Conservation (phyloP, 2,113 vertebrate species). For the Rallus limicola region DNA sequence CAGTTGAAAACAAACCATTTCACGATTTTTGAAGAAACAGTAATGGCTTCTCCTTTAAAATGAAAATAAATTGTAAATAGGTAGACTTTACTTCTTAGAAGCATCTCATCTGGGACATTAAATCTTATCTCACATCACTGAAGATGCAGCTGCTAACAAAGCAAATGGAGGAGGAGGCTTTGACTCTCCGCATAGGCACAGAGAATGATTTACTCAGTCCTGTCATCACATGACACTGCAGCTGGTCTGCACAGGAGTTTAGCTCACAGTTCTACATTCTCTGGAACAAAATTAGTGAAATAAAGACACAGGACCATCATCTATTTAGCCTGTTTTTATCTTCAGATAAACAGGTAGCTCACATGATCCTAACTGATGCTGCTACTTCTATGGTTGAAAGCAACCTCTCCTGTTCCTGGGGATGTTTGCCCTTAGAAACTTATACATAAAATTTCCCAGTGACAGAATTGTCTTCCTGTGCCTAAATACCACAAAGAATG, state of each 20-base stretch:
- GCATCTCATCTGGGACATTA: background rate
- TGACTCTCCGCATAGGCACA: background rate
- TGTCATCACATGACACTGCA: background rate
- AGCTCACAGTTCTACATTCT: background rate
- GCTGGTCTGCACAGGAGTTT: background rate
- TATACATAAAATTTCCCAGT: background rate
- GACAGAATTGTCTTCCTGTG: background rate
- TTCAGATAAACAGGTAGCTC: background rate
- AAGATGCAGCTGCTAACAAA: background rate
- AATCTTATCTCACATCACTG: background rate
- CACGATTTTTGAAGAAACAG: background rate
- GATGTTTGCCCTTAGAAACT: background rate
- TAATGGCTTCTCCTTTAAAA: background rate
- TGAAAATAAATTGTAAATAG: background rate
- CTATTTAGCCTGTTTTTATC: background rate
- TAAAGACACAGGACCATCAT: rapidly evolving
- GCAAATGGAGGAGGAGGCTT: background rate
- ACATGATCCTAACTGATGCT: background rate
- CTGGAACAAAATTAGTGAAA: background rate
- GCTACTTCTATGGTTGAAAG: background rate
- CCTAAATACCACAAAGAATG: background rate
- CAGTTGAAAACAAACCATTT: background rate
- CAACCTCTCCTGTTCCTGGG: background rate
- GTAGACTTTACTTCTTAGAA: background rate
- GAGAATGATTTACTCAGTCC: background rate